Base-by-base conservation (phyloP, 2,797 vertebrate genomes). In the Chaetophractus vellerosus region DNA sequence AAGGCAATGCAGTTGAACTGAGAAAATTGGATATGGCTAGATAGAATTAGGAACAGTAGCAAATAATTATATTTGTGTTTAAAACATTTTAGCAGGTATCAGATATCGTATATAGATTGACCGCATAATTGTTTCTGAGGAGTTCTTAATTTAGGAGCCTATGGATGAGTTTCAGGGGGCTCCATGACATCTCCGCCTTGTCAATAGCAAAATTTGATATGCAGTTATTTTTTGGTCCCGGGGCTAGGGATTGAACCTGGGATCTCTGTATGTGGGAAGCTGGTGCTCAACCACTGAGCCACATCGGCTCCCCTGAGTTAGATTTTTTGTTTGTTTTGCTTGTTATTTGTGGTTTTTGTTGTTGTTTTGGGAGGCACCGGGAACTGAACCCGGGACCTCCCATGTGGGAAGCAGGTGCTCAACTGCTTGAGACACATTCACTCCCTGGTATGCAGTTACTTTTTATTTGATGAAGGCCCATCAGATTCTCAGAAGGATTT, bases 41-140 rank as follows among this genome's bases (percentile, higher is more conserved):
- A n/a, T n/a, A n/a, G n/a, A n/a, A n/a, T n/a, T n/a, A n/a, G n/a
- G n/a, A n/a, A n/a, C n/a, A n/a, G n/a, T n/a, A n/a, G n/a, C n/a
- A n/a, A 66, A 81, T 63, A 78, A 41, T 48, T 88, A 68, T 88
- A 16, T 21, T 93, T 93, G 0, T 78, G 91, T 26, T 90, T 66
- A 52, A 64, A 61, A 48, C 3, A 79, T 36, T 10, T 41, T 74
- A 76, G 6, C 11, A 89, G 26, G 85, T 85, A 50, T 3, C 11
- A 79, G 14, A 71, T 74, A 55, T n/a, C 33, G n/a, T 72, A 63
- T 2, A 89, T 6, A 48, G 33, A 68, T 38, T 48, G 41, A 63
- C 16, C 87, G 28, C 14, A 57, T 90, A 24, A 33, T 78, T n/a
- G n/a, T 78, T 11, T 85, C 19, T 86, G 10, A 86, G 8, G 41